These are phyloP conservation scores for Nomada ferruginata DNA, from an alignment of 2,888 invertebrate genomes.

Conservation along the genomic window DNA sequence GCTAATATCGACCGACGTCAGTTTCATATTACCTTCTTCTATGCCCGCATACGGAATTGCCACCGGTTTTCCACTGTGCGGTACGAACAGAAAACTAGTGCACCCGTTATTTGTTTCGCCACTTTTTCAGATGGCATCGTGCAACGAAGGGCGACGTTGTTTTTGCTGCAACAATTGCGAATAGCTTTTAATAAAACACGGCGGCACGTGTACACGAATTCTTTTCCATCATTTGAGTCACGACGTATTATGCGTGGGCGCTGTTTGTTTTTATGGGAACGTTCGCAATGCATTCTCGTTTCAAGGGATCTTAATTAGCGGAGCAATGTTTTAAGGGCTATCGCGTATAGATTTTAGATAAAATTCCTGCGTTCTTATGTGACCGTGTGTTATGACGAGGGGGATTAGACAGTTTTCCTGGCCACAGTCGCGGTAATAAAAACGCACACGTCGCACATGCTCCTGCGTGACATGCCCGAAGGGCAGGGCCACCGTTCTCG, in stretches of 20 bases:
- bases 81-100: not conserved
- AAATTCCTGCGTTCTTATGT: conserved; percentile 5
- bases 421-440: conserved; percentile 35
- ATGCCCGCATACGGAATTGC: not conserved
- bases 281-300: not conserved
- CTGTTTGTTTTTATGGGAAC: not conserved
- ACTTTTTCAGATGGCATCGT: not conserved
- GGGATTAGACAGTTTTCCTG: not conserved
- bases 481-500: conserved; percentile 59
- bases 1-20: not conserved
- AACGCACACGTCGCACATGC: conserved; percentile 50
- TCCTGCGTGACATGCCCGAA: conserved; percentile 52
- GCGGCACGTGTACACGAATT: not conserved
- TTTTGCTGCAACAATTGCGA: not conserved
- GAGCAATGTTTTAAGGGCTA: not conserved
- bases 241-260: not conserved
- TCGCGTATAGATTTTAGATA: not conserved
- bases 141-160: not conserved
- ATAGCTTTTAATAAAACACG: conserved; percentile 12
- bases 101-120: not conserved
- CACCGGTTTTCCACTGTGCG: too few species aligned
- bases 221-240: not conserved
- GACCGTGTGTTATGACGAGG: not conserved
- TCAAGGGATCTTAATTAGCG: conserved; percentile 6
- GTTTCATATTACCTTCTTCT: conserved; percentile 9